Conservation (phyloP, 1,140 invertebrate species). For the Pseudomyrmex flavicornis region DNA sequence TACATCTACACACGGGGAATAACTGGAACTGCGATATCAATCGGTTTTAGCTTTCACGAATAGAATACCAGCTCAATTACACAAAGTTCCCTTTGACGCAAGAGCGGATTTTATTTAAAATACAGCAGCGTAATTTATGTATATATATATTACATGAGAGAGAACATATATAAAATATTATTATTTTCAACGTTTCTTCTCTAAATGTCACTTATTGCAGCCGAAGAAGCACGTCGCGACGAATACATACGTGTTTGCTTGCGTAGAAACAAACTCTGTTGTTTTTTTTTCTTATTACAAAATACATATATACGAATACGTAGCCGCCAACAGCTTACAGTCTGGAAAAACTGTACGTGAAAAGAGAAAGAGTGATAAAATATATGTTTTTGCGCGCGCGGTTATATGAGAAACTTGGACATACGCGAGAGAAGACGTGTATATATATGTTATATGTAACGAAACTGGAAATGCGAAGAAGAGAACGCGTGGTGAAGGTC, state of each 20-base stretch:
- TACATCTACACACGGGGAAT: not conserved
- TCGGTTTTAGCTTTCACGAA: conserved; percentile 18
- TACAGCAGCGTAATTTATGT: not conserved
- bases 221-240: conserved; percentile 68
- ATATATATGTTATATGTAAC: too few relatives aligned
- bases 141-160: too few relatives aligned
- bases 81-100: not conserved
- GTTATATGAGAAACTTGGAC: conserved; percentile 1
- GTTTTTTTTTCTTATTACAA: not conserved
- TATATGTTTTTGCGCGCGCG: conserved; percentile 47
- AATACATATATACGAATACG: conserved; percentile 36
- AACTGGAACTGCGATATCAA: conserved; percentile 8
- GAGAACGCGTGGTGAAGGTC: conserved; percentile 4
- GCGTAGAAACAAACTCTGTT: conserved; percentile 45
- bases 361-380: conserved; percentile 35
- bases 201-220: conserved; percentile 48
- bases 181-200: not conserved
- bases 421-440: not conserved
- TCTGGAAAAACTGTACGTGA: conserved; percentile 72
- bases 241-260: conserved; percentile 57
- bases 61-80: conserved; percentile 2
- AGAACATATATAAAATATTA: not conserved
- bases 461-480: conserved; percentile 33
- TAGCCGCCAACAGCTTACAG: conserved; percentile 59
- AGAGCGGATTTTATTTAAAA: not conserved